phyloP scores from a whole-genome alignment of 2,888 invertebrate species.

The Neocrepidodera transversa region DNA sequence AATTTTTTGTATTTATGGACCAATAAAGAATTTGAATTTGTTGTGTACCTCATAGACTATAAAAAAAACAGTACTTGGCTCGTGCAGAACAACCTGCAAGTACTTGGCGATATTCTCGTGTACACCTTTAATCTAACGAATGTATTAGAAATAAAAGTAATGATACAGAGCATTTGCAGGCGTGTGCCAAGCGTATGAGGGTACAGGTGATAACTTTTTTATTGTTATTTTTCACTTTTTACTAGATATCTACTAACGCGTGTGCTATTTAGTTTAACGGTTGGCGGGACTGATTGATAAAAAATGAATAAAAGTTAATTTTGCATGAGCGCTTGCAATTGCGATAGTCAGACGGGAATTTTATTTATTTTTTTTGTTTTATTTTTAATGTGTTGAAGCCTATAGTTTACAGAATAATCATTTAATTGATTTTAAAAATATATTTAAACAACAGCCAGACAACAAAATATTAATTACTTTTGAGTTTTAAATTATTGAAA shows the following conservation, averaged over 20 bases:
- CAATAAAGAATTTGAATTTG: no score
- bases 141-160: slow-evolving; percentile 50
- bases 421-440: neutral
- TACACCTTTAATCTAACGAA: slow-evolving; percentile 41
- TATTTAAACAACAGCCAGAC: no score
- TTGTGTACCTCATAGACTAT: neutral
- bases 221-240: slow-evolving; percentile 23
- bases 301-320: slow-evolving; percentile 32
- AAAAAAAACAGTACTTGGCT: neutral
- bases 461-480: no score
- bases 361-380: neutral
- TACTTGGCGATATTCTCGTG: slow-evolving; percentile 1
- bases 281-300: slow-evolving; percentile 40
- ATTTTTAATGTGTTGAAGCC: no score
- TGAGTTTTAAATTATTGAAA: no score
- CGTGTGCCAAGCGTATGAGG: slow-evolving; percentile 53
- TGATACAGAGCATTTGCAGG: slow-evolving; percentile 48
- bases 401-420: no score
- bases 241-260: slow-evolving; percentile 28
- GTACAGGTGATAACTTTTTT: slow-evolving; percentile 55
- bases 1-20: no score
- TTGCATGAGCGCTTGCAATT: slow-evolving; percentile 25
- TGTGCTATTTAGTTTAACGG: slow-evolving; percentile 43
- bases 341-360: slow-evolving; percentile 1
- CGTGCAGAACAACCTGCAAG: neutral